phyloP scores from a whole-genome alignment of 1,140 invertebrate species.

The Platorchestia sp. region DNA sequence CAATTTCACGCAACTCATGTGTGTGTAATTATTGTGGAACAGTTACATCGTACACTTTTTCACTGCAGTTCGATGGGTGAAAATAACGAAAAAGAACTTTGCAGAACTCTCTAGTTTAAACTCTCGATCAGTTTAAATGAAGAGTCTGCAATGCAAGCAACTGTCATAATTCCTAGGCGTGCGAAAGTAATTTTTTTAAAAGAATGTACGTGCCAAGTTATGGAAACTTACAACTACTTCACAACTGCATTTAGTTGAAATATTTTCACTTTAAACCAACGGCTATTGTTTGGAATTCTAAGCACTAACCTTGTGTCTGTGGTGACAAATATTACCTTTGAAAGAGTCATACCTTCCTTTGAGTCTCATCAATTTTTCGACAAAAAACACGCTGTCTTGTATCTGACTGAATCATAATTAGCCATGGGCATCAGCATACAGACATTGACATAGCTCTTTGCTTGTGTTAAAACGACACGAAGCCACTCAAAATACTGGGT shows the following conservation, averaged over 20 bases:
- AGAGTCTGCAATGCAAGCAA: neutral
- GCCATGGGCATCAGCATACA: no score
- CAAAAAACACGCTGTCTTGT: no score
- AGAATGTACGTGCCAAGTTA: neutral
- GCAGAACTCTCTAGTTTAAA: neutral
- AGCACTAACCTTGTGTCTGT: neutral
- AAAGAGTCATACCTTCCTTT: neutral
- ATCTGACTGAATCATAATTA: neutral
- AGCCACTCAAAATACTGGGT: neutral
- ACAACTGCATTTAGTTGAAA: no score
- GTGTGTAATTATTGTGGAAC: neutral
- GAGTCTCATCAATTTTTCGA: no score
- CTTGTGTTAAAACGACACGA: no score
- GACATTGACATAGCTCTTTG: no score
- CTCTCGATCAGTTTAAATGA: neutral
- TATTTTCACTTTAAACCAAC: no score
- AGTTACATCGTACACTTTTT: neutral
- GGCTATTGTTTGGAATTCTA: neutral
- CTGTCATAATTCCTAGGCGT: neutral
- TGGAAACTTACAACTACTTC: neutral
- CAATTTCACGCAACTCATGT: neutral
- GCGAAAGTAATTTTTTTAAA: neutral
- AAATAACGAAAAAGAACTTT: neutral
- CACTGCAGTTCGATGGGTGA: neutral
- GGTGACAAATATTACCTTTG: neutral